phyloP scores from a whole-genome alignment of 1,140 invertebrate genomes.

The Metopolophium dirhodum region DNA sequence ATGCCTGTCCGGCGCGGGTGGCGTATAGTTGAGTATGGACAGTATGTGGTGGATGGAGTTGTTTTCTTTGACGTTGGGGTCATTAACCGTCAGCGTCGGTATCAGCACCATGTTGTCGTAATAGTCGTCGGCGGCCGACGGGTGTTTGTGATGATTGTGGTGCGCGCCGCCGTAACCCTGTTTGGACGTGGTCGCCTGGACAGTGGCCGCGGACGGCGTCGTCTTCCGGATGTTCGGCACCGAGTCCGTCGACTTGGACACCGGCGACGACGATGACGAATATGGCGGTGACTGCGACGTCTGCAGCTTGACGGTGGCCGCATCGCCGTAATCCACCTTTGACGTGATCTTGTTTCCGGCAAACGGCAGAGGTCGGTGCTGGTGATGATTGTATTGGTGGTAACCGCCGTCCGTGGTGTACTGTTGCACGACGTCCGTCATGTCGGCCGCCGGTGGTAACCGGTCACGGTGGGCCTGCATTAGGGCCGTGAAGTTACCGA shows the following conservation, averaged over 20 bases:
- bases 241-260: constrained; percentile 46
- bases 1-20: neutral
- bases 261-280: neutral
- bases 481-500: neutral
- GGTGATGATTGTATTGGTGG: neutral
- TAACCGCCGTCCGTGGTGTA: constrained; percentile 7
- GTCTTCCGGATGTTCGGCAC: constrained; percentile 38
- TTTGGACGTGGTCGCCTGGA: constrained; percentile 54
- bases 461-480: constrained; percentile 19
- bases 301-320: neutral
- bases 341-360: constrained; percentile 7
- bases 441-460: neutral
- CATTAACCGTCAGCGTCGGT: constrained; percentile 66
- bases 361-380: neutral
- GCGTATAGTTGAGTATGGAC: constrained; percentile 63
- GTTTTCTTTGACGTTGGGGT: constrained; percentile 63
- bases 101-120: constrained; percentile 66
- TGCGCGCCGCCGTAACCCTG: constrained; percentile 24
- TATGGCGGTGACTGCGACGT: neutral
- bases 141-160: constrained; percentile 18
- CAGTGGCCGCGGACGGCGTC: constrained; percentile 1
- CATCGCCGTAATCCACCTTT: neutral
- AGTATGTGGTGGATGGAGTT: constrained; percentile 66
- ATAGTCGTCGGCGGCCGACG: constrained; percentile 39
- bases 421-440: neutral